Evolutionary conservation across 1,140 invertebrate genomes (phyloP).

Genomic region (Stegodyphus mimosarum): DNA sequence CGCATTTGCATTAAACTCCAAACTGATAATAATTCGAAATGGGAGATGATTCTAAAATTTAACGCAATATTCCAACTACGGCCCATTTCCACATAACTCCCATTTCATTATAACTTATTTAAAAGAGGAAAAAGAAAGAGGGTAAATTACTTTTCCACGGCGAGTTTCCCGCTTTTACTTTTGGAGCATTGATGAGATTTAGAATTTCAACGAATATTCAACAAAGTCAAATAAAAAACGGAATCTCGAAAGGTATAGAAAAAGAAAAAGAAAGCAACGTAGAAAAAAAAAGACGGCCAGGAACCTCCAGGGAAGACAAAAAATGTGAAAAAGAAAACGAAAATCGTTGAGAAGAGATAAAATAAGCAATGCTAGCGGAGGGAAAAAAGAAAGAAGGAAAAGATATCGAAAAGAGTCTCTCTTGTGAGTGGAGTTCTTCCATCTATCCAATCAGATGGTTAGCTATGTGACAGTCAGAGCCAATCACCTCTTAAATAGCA

Average conservation of each 20-base stretch:
- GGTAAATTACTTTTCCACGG: slow-evolving; percentile 35
- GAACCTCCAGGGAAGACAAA: too few relatives aligned
- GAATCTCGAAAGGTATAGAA: too few relatives aligned
- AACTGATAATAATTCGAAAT: slow-evolving; percentile 24
- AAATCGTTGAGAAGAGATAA: too few relatives aligned
- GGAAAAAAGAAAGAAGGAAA: too few relatives aligned
- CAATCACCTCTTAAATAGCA: slow-evolving; percentile 55
- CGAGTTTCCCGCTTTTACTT: slow-evolving; percentile 19
- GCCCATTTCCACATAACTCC: not conserved
- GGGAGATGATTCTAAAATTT: not conserved
- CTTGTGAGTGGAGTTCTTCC: not conserved
- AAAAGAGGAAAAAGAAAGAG: slow-evolving; percentile 18
- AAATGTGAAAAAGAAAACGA: too few relatives aligned
- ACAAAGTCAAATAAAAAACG: too few relatives aligned
- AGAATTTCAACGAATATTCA: too few relatives aligned
- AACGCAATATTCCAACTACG: not conserved
- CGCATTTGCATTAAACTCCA: slow-evolving; percentile 33
- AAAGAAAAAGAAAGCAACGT: too few relatives aligned
- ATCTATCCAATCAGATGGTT: slow-evolving; percentile 52
- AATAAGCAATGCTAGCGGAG: too few relatives aligned
- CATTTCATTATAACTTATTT: slow-evolving; percentile 38
- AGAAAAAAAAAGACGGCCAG: too few relatives aligned
- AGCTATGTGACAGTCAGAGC: slow-evolving; percentile 47
- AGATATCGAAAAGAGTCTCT: too few relatives aligned
- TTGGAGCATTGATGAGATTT: slow-evolving; percentile 39